Percentiles rank a stretch among this genome's conserved stretches.
These are phyloP conservation scores for Oreocharis arfaki DNA, from an alignment of 2,113 vertebrate genomes.

Conservation along the genomic window DNA sequence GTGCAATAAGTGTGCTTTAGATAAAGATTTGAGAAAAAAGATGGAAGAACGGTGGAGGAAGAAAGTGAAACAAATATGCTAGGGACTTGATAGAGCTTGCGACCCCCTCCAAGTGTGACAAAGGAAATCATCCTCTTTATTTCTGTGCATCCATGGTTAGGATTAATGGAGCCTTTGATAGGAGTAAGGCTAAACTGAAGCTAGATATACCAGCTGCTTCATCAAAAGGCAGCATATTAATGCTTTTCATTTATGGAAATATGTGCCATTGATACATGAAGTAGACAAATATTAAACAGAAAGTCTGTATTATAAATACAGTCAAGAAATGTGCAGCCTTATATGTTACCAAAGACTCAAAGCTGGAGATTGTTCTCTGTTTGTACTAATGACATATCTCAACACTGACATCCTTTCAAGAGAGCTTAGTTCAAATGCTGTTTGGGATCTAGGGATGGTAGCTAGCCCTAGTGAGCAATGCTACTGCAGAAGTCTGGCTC, in stretches of 20 bases:
- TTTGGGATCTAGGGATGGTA: background rate
- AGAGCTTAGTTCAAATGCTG: background rate
- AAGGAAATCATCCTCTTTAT: background rate
- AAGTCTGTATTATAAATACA: background rate
- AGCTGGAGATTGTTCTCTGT: background rate
- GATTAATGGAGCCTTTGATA: background rate
- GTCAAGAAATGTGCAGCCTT: background rate
- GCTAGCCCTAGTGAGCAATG: background rate
- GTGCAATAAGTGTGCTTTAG: background rate
- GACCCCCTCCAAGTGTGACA: background rate
- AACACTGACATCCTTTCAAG: background rate
- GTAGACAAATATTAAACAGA: background rate
- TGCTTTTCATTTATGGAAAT: background rate
- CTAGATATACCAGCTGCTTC: background rate
- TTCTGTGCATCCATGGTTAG: background rate
- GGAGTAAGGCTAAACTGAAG: background rate
- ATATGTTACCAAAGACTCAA: background rate
- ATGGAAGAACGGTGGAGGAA: background rate
- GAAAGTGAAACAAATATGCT: background rate
- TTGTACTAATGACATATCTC: background rate
- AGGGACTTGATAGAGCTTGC: background rate
- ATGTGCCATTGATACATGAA: background rate
- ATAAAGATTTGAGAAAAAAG: background rate
- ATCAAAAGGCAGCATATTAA: background rate
- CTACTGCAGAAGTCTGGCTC: constrained; percentile 33